Percentiles rank a stretch among this genome's conserved stretches.
phyloP scores from a whole-genome alignment of 2,888 invertebrate species.

The Idaea aversata region DNA sequence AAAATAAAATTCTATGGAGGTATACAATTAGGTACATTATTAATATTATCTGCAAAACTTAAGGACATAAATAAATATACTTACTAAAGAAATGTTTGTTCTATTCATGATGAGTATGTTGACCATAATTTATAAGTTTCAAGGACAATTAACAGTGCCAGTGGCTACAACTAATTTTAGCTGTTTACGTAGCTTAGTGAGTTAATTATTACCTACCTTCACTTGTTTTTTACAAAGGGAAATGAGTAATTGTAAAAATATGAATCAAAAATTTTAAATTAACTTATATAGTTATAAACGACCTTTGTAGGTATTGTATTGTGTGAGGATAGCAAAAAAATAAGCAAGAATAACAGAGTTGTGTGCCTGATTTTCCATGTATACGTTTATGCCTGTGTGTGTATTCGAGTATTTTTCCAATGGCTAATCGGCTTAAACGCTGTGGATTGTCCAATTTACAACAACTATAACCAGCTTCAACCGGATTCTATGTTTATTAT shows the following conservation, averaged over 20 bases:
- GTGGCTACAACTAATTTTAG: background rate
- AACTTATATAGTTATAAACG: too few species aligned
- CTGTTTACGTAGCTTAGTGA: background rate
- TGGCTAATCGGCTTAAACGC: background rate
- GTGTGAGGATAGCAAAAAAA: background rate
- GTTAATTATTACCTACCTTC: background rate
- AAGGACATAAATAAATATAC: too few species aligned
- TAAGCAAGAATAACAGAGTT: background rate
- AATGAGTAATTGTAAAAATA: too few species aligned
- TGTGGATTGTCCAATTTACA: background rate
- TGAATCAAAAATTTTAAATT: too few species aligned
- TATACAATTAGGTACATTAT: background rate
- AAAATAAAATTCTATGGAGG: constrained; percentile 22
- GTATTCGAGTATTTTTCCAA: constrained; percentile 13
- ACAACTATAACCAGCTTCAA: constrained; percentile 17
- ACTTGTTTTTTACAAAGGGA: background rate
- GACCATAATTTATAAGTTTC: background rate
- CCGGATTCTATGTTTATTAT: constrained; percentile 25
- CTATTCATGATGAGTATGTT: background rate
- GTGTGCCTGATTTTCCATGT: background rate
- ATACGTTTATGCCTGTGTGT: background rate
- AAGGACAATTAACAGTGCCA: background rate
- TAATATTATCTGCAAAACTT: too few species aligned
- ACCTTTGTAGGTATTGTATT: too few species aligned
- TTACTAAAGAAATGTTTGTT: background rate